These are phyloP conservation scores for Ptychochromis oligacanthus DNA, from an alignment of 2,113 vertebrate genomes.

Conservation along the genomic window DNA sequence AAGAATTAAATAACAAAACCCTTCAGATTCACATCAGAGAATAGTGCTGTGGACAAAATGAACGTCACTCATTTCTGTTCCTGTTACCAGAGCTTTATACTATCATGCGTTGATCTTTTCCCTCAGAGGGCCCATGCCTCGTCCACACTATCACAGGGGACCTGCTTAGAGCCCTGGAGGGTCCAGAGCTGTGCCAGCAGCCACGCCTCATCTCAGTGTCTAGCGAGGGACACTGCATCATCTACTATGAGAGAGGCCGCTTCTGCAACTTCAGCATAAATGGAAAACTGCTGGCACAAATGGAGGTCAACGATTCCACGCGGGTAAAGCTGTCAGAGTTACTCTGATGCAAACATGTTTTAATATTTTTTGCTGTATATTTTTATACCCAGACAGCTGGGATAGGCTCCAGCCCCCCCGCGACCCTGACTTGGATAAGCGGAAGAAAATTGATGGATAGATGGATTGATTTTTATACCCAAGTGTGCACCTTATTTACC, in stretches of 20 bases:
- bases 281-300: constrained; percentile 95
- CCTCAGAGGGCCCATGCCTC: constrained; percentile 94
- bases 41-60: neutral
- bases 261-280: constrained; percentile 99
- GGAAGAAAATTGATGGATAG: too few species aligned
- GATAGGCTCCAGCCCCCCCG: too few species aligned
- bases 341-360: neutral
- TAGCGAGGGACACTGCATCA: constrained; percentile 99
- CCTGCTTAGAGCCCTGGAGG: constrained; percentile 94
- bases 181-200: constrained; percentile 91
- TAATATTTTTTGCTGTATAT: neutral
- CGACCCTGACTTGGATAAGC: too few species aligned
- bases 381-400: neutral
- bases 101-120: constrained; percentile 16
- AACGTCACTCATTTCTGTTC: neutral
- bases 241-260: constrained; percentile 95
- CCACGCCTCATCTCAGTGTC: constrained; percentile 98
- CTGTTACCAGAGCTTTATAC: neutral
- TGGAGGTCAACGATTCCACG: constrained; percentile 97
- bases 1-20: neutral
- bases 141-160: constrained; percentile 99
- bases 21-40: neutral
- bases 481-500: neutral
- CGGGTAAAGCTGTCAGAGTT: constrained; percentile 80
- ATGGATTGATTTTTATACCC: neutral